These are phyloP conservation scores for Arbacia lixula DNA, from an alignment of 53 echinoderm and acorn worm genomes.

Conservation along the genomic window DNA sequence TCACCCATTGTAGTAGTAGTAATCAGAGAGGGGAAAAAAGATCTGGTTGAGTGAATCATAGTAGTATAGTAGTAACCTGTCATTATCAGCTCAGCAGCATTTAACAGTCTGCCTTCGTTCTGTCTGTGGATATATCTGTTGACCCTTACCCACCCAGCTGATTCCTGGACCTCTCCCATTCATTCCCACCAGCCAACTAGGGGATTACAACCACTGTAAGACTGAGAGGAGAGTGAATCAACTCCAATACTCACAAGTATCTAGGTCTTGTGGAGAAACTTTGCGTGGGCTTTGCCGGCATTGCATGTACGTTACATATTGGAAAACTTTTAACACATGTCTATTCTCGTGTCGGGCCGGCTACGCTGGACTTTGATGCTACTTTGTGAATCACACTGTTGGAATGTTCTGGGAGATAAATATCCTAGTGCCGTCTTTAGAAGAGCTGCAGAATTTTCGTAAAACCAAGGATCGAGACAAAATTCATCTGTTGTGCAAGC, in stretches of 20 bases:
- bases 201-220: slow-evolving; percentile 19
- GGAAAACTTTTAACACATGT: background rate
- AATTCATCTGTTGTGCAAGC: background rate
- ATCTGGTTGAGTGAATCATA: slow-evolving; percentile 43
- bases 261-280: background rate
- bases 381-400: slow-evolving; percentile 3
- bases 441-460: slow-evolving; percentile 19
- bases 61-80: slow-evolving; percentile 56
- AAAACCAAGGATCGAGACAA: slow-evolving; percentile 41
- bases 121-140: slow-evolving; percentile 46
- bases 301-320: background rate
- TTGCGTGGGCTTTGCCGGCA: background rate
- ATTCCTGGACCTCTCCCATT: slow-evolving; percentile 30
- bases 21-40: slow-evolving; percentile 33
- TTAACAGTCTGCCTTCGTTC: slow-evolving; percentile 26
- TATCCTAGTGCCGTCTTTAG: slow-evolving; percentile 7
- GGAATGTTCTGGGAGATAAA: slow-evolving; percentile 59
- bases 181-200: slow-evolving; percentile 35
- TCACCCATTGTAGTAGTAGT: slow-evolving; percentile 51
- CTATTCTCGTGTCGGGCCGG: background rate
- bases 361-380: slow-evolving; percentile 21
- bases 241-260: too few species aligned
- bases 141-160: slow-evolving; percentile 42
- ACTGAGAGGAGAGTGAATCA: too few species aligned
- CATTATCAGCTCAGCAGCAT: slow-evolving; percentile 39